Base-by-base conservation (phyloP, 2,797 vertebrate genomes). In the Setipinna tenuifilis region DNA sequence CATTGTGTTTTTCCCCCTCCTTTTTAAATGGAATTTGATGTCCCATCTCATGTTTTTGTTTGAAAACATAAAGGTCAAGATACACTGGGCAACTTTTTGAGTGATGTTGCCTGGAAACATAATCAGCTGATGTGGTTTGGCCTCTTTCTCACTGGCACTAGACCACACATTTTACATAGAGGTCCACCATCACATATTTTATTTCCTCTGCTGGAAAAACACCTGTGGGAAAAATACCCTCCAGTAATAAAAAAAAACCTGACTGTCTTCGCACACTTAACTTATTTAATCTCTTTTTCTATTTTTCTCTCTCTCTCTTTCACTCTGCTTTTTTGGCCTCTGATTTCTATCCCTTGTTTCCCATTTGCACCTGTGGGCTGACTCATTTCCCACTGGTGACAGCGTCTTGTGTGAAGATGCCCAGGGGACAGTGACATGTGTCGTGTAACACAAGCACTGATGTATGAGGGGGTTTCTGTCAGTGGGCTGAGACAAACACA, bases 381-480 rank as follows among this genome's bases (percentile, higher is more conserved):
- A 21, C 35, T 44, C 71, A 78, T 44, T n/a, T 44, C 71, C 35
- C 7, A 21, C 31, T 44, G 71, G 35, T 41, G 35, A n/a, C 5
- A 7, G 71, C 11, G 6, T 44, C 35, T 78, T 44, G 71, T 44
- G 35, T 19, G 19, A 44, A 78, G 41, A 17, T 35, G 14, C 71
- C 44, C 71, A 78, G 17, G 17, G 35, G 71, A 78, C 35, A 78
- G 44, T 78, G 41, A 21, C 17, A 21, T 44, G 31, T 41, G 31
- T 78, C 35, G 31, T 44, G 71, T 78, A 78, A 78, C 71, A 78
- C 71, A 41, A 21, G 35, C 71, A 21, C 11, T 44, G 71, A 78
- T 78, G 71, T 78, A 78, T 44, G 35, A 44, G 71, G 71, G 71
- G 19, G 19, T 78, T 78, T 78, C 71, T 78, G 17, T 44, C 19